Evolutionary conservation across 2,113 vertebrate species (phyloP), one percentile per base, ranked within the genome.

Genomic region (Forbesichthys agassizii): DNA sequence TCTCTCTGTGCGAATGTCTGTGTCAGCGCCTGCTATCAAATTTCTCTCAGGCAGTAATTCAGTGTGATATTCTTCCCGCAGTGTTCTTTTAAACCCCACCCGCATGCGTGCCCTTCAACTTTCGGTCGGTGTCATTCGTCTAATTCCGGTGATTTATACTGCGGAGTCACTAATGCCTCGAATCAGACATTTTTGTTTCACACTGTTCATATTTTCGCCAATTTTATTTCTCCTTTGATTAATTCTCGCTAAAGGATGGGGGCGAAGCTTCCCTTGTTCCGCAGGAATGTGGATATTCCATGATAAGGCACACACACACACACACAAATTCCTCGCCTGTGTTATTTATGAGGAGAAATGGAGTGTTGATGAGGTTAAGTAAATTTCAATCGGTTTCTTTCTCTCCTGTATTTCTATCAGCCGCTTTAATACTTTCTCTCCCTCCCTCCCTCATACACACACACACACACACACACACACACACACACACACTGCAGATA

Each of bases 61-160:
- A 76, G 51, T 33, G 66, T 51, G 49, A 51, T 51, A 51, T 51
- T 58, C n/a, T 53, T 20, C 52, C 36, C 3, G 36, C 36, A 42
- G 36, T 42, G 36, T 42, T 81, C 67, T 16, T 56, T 79, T 71
- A 61, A 58, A 13, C 54, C 61, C 11, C 20, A 58, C 77, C 69
- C 71, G 16, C 74, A 12, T 3, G 59, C 64, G 63, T 67, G 80
- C 66, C 80, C 85, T 83, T 85, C 71, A 75, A 11, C 10, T 51
- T 51, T 51, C n/a, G 0, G 33, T 60, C 46, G 61, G 60, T 74
- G 52, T 18, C 66, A 47, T 64, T 66, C 58, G 60, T 66, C 61
- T 36, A 11, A n/a, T 48, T 55, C 16, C 75, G 3, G 14, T 33
- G 33, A 57, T 59, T n/a, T 51, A 51, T 51, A 51, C 12, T 51